Evolutionary conservation across 2,113 vertebrate genomes (phyloP), one percentile per base, ranked within the genome.

Genomic region (Paracanthobrama guichenoti): DNA sequence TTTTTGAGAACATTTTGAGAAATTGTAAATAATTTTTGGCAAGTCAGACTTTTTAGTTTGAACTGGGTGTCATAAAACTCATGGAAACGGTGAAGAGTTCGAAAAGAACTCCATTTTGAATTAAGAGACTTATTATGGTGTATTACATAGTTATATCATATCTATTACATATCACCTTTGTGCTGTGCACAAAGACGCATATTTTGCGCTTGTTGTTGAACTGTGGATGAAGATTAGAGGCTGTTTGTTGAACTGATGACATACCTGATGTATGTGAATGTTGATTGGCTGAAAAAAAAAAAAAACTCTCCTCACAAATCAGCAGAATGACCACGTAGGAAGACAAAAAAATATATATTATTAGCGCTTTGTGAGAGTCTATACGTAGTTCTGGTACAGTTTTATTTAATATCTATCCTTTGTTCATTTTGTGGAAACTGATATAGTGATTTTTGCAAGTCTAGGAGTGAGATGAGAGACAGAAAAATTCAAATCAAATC

Each of bases 101-200:
- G n/a, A n/a, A 22, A 28, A 64, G 57, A 64, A 62, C 3, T 46
- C 4, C 2, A 57, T 46, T 74, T 50, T 69, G 28, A 22, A 84
- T 35, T 62, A 12, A 77, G 73, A 57, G 73, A 9, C n/a, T 24
- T 53, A 26, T 55, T 66, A 10, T 22, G 60, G 16, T 69, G 4
- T 66, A 26, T 80, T 35, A 72, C 69, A 72, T 46, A 28, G 46
- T 50, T 80, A 66, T 26, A 74, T 39, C 48, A 18, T 44, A 60
- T 35, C 10, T 31, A 79, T 86, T 82, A 55, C 69, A 50, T 31
- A 67, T 80, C 66, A 78, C 87, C 87, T 88, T 87, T 89, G 88
- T 91, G 88, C 84, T 85, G 86, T 85, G 88, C 84, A 89, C 81
- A 77, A 84, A 80, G 83, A 88, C 2, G 20, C 84, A 75, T 55